These are phyloP conservation scores for Meda fulgida DNA, from an alignment of 2,797 vertebrate genomes.

Conservation along the genomic window DNA sequence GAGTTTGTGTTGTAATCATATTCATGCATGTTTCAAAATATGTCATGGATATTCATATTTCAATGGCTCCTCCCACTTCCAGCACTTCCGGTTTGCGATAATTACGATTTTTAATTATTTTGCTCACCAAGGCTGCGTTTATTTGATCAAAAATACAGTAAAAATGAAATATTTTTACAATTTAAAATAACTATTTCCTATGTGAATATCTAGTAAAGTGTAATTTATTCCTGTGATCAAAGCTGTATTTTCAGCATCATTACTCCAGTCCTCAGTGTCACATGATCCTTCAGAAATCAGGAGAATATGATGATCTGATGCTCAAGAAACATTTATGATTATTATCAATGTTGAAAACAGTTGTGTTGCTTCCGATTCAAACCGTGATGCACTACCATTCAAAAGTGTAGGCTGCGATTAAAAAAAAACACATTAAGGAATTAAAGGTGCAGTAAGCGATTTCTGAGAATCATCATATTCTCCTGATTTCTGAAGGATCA, in stretches of 20 bases:
- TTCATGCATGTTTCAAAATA: background rate
- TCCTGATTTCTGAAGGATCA: background rate
- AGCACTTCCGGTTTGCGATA: background rate
- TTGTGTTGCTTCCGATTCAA: no score
- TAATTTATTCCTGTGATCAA: background rate
- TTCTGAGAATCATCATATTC: background rate
- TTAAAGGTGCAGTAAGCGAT: no score
- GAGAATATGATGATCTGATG: background rate
- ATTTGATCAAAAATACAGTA: background rate
- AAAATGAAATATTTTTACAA: background rate
- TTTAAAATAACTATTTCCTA: accelerated
- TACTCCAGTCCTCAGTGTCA: background rate
- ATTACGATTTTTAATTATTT: background rate
- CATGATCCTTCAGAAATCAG: background rate
- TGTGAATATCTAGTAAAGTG: background rate
- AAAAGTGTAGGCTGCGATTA: no score
- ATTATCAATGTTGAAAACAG: no score
- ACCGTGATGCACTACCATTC: no score
- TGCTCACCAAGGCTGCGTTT: background rate
- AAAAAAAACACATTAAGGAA: no score
- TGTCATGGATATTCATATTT: background rate
- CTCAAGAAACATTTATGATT: no score
- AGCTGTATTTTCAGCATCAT: background rate
- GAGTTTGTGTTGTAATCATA: background rate
- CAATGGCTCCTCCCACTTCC: background rate